Conservation (phyloP, 2,888 invertebrate species). For the Morinoia aosen region DNA sequence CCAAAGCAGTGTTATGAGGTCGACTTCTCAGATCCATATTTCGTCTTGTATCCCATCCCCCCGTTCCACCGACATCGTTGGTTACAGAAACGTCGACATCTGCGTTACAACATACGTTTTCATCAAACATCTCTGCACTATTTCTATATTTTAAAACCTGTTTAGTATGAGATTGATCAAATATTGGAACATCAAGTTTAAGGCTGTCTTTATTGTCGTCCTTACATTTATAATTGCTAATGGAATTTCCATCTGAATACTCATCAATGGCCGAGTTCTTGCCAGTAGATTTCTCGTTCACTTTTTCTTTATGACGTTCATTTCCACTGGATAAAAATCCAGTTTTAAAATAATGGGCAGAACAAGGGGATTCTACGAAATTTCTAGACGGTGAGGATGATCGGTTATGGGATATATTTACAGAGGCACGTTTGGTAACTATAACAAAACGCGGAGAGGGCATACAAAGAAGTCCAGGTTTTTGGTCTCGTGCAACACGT, state of each 20-base stretch:
- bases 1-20: not conserved
- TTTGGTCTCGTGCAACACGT: not conserved
- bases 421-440: constrained; percentile 10
- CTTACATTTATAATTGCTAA: not conserved
- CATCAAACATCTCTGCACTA: not conserved
- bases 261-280: not conserved
- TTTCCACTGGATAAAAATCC: not conserved
- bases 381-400: not conserved
- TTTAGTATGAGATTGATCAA: not conserved
- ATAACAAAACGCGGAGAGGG: not conserved
- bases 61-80: not conserved
- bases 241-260: not conserved
- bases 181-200: not conserved
- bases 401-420: not conserved
- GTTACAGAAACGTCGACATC: not conserved
- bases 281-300: not conserved
- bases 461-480: not conserved
- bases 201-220: not conserved
- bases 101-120: not conserved
- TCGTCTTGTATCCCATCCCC: not conserved
- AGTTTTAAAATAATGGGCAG: not conserved
- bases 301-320: not conserved
- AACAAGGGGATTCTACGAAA: not conserved
- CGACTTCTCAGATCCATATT: not conserved
- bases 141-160: not conserved